Conservation (phyloP, 2,797 vertebrate species). For the Paguma larvata region DNA sequence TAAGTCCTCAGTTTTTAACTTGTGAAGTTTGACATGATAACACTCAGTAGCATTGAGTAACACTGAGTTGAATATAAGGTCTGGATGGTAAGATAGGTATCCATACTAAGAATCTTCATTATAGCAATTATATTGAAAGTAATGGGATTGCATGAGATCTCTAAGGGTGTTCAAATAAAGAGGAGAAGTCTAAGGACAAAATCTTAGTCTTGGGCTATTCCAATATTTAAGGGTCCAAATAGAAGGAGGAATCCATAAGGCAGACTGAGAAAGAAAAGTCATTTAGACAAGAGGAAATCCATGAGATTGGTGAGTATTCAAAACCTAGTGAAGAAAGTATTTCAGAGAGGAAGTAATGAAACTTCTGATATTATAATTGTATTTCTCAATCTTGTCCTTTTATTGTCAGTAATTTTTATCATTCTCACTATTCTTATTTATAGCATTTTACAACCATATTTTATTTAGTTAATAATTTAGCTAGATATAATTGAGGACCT, state of each 20-base stretch:
- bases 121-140: neutral
- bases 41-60: neutral
- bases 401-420: neutral
- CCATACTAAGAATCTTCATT: neutral
- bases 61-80: neutral
- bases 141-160: neutral
- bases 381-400: neutral
- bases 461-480: constrained; percentile 25
- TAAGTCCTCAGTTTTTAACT: neutral
- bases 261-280: neutral
- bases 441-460: neutral
- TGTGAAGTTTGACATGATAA: neutral
- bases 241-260: neutral
- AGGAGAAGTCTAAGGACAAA: neutral
- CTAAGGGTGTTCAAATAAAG: neutral
- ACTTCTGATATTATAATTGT: neutral
- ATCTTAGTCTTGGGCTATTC: neutral
- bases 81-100: too few species aligned
- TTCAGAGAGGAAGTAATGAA: neutral
- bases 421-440: neutral
- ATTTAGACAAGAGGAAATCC: neutral
- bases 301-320: neutral
- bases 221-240: neutral
- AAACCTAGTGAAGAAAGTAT: neutral
- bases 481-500: neutral